Conservation (phyloP, 2,113 vertebrate species). For the Solenodon paradoxus region DNA sequence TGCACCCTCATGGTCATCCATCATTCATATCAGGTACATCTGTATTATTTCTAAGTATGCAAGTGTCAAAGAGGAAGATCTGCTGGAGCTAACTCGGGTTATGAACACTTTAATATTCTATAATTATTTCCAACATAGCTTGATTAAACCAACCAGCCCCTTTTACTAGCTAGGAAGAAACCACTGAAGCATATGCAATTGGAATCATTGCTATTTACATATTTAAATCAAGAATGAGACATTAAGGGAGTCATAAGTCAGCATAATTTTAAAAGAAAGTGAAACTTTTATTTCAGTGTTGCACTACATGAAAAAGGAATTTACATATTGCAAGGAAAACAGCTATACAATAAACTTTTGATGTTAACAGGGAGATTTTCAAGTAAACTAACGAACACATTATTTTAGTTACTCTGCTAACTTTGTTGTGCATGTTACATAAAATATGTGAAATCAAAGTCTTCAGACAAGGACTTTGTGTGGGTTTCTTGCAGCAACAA, state of each 20-base stretch:
- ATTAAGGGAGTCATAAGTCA: constrained; percentile 33
- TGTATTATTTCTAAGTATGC: neutral
- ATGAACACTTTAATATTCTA: neutral
- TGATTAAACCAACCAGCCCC: neutral
- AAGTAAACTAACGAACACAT: constrained; percentile 5
- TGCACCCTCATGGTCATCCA: neutral
- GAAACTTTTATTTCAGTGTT: neutral
- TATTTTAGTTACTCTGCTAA: neutral
- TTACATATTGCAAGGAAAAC: constrained; percentile 2
- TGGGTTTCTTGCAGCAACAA: neutral
- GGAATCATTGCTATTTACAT: constrained; percentile 23
- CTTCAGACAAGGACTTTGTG: neutral
- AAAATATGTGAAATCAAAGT: constrained; percentile 15
- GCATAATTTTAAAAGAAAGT: constrained; percentile 32
- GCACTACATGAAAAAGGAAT: constrained; percentile 36
- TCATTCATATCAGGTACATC: neutral
- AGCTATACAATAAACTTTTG: neutral
- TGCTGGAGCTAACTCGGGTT: neutral
- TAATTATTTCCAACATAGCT: neutral
- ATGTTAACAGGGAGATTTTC: constrained; percentile 6
- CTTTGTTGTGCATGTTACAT: constrained; percentile 9
- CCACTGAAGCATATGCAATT: neutral
- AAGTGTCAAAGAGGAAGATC: neutral
- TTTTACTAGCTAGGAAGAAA: constrained; percentile 16
- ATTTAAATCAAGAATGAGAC: constrained; percentile 43